Conservation (phyloP, 1,140 invertebrate species). For the Anastrepha ludens region DNA sequence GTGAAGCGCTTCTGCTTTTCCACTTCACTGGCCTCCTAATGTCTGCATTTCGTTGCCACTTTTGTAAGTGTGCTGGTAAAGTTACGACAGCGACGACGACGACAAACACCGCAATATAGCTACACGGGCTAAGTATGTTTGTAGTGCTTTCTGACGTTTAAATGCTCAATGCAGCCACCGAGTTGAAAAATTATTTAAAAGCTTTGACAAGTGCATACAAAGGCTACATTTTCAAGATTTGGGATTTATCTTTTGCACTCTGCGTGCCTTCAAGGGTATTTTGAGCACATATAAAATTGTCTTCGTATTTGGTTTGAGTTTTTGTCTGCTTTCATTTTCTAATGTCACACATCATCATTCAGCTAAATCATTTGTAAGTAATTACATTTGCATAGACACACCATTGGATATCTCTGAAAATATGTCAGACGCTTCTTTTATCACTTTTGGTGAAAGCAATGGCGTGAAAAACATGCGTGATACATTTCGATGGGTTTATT, state of each 20-base stretch:
- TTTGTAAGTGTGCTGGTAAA: not conserved
- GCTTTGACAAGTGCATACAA: constrained; percentile 42
- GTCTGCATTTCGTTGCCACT: constrained; percentile 33
- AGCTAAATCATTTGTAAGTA: constrained; percentile 46
- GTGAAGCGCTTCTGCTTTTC: constrained; percentile 46
- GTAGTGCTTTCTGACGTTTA: not conserved
- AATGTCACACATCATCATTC: constrained; percentile 44
- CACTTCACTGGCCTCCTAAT: constrained; percentile 27
- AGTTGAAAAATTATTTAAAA: constrained; percentile 31
- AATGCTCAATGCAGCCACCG: not conserved
- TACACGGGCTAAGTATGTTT: not conserved
- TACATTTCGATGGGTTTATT: not conserved
- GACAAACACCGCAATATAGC: not conserved
- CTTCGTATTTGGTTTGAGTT: not conserved
- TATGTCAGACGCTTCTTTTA: not conserved
- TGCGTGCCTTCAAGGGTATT: not conserved
- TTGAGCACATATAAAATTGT: not conserved
- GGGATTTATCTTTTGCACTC: constrained; percentile 21
- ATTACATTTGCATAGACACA: constrained; percentile 26
- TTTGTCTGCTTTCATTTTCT: not conserved
- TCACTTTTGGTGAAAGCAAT: not conserved
- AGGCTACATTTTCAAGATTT: constrained; percentile 7
- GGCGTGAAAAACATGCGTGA: not conserved
- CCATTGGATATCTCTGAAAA: not conserved
- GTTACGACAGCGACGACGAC: not conserved